Percentiles rank a stretch among this genome's conserved stretches.
Conservation (phyloP, 2,113 vertebrate species). For the Mystacornis crossleyi region DNA sequence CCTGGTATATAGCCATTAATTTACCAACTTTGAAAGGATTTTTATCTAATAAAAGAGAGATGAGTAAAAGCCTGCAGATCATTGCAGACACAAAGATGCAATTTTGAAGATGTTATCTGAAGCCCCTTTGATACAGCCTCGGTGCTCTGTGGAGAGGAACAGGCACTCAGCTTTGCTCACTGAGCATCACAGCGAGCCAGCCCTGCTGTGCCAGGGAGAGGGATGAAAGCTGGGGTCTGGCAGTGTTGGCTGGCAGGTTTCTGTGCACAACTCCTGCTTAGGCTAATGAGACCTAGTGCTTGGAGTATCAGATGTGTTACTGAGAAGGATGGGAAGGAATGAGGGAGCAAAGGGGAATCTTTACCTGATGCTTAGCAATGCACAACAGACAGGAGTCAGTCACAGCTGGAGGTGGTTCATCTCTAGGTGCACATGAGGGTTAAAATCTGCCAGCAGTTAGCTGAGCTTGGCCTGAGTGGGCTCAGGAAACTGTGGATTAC, state of each 20-base stretch:
- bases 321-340: not conserved
- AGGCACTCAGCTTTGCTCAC: not conserved
- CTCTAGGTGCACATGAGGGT: not conserved
- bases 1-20: constrained; percentile 17
- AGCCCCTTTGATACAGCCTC: not conserved
- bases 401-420: not conserved
- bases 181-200: rapidly evolving
- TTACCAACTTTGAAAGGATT: constrained; percentile 62
- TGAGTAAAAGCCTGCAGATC: constrained; percentile 3
- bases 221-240: not conserved
- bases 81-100: not conserved
- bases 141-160: not conserved
- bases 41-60: constrained; percentile 50
- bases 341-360: not conserved
- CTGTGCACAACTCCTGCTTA: not conserved
- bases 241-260: not conserved
- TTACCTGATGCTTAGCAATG: not conserved
- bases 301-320: not conserved
- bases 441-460: not conserved
- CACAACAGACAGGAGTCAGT: not conserved
- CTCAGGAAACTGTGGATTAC: not conserved
- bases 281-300: rapidly evolving
- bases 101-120: not conserved
- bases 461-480: not conserved
- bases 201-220: not conserved